Percentiles rank a stretch among this genome's conserved stretches.
These are phyloP conservation scores for Perizoma affinitatum DNA, from an alignment of 2,888 invertebrate genomes.

Conservation along the genomic window DNA sequence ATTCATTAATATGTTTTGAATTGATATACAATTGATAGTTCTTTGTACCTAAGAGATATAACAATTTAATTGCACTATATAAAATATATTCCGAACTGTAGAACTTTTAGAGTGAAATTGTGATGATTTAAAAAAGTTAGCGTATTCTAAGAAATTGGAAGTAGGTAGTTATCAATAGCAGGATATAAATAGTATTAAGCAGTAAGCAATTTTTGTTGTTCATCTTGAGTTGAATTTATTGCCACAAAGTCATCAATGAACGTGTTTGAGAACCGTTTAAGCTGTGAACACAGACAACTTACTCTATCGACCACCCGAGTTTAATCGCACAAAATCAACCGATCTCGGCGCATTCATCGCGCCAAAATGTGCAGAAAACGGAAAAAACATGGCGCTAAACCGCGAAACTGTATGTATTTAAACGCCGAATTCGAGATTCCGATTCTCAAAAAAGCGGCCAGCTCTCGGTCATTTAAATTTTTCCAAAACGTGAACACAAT, in stretches of 20 bases:
- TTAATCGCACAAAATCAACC: constrained; percentile 79
- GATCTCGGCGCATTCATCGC: constrained; percentile 67
- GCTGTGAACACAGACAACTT: constrained; percentile 80
- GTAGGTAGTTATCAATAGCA: too few species aligned
- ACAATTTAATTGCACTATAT: too few species aligned
- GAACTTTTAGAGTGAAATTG: too few species aligned
- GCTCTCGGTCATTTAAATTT: constrained; percentile 80
- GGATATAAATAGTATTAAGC: too few species aligned
- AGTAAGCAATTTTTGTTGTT: constrained; percentile 2
- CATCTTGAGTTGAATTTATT: constrained; percentile 23
- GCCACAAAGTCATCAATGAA: constrained; percentile 47
- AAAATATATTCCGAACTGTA: too few species aligned
- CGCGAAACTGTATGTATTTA: constrained; percentile 83
- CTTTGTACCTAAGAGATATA: too few species aligned
- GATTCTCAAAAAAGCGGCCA: constrained; percentile 73
- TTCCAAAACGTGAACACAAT: constrained; percentile 84
- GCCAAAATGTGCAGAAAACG: constrained; percentile 80
- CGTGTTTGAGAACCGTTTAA: constrained; percentile 61
- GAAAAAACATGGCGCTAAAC: constrained; percentile 84
- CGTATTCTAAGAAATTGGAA: too few species aligned
- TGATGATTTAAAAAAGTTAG: too few species aligned
- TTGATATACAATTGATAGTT: too few species aligned
- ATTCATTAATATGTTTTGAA: too few species aligned
- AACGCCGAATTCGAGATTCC: constrained; percentile 80
- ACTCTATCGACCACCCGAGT: constrained; percentile 74